Evolutionary conservation across 2,888 invertebrate species (phyloP), one percentile per base, ranked within the genome.

Genomic region (Brassicogethes aeneus): DNA sequence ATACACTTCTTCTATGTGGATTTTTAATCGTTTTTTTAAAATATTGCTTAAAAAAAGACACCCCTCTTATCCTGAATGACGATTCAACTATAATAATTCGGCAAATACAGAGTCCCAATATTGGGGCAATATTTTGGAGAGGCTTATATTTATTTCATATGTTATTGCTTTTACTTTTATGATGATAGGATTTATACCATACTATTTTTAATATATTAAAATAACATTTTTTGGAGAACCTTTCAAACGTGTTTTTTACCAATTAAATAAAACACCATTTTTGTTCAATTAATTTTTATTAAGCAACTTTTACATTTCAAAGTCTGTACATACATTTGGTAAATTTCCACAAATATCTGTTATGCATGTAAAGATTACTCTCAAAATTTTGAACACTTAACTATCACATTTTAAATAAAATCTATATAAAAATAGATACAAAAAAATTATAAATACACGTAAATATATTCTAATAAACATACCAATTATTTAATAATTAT

Each of bases 221-320:
- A n/a, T n/a, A n/a, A n/a, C n/a, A n/a, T n/a, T n/a, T n/a, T n/a
- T n/a, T n/a, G n/a, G n/a, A n/a, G n/a, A n/a, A n/a, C n/a, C n/a
- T n/a, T n/a, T n/a, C n/a, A n/a, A n/a, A n/a, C n/a, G n/a, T n/a
- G n/a, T n/a, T n/a, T n/a, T n/a, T n/a, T n/a, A n/a, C n/a, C n/a
- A n/a, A n/a, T n/a, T n/a, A n/a, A n/a, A n/a, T n/a, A n/a, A n/a
- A n/a, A n/a, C n/a, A n/a, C n/a, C 5, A 23, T 7, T 7, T 41
- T 44, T 40, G 44, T 53, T 52, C 50, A 46, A 44, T 52, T 46
- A 42, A 23, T 54, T 66, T 62, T 64, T 62, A 64, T 65, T 64
- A 66, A 67, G 66, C 66, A 65, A 66, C 62, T 63, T n/a, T 65
- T 66, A 66, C 65, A 65, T 62, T 60, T 63, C 56, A 62, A 56